A percentile compares a stretch with the other conserved stretches of the same genome.
These are phyloP conservation scores for Rotaria socialis DNA, from an alignment of 2,888 invertebrate genomes.

Conservation along the genomic window DNA sequence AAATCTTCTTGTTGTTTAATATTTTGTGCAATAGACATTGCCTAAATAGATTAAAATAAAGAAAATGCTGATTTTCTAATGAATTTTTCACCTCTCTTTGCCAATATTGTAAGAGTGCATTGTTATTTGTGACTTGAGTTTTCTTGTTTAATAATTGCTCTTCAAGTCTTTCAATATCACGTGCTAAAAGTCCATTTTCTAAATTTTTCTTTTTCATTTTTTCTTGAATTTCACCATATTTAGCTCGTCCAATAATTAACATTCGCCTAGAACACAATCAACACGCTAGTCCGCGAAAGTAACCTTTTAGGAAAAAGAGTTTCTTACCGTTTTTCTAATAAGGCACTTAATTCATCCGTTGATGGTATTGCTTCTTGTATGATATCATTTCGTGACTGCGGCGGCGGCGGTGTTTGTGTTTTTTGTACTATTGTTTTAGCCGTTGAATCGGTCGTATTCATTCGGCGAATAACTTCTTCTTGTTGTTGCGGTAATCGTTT, in stretches of 20 bases:
- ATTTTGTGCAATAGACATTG: not conserved
- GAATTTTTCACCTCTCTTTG: not conserved
- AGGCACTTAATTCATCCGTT: constrained; percentile 11
- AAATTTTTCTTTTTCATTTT: constrained; percentile 25
- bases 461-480: not conserved
- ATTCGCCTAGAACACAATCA: not conserved
- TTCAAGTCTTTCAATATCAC: constrained; percentile 1
- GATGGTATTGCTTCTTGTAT: constrained; percentile 23
- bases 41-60: not conserved
- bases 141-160: not conserved
- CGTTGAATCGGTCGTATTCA: not conserved
- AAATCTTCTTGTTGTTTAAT: constrained; percentile 24
- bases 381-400: not conserved
- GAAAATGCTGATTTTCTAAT: too few relatives aligned
- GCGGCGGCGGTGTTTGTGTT: not conserved
- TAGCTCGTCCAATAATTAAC: not conserved
- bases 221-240: not conserved
- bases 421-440: not conserved
- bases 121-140: not conserved
- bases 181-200: constrained; percentile 6
- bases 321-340: not conserved
- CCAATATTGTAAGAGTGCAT: not conserved
- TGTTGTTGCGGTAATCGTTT: constrained; percentile 11
- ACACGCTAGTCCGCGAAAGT: too few relatives aligned
- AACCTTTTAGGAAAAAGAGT: too few relatives aligned